A percentile compares a stretch with the other conserved stretches of the same genome.
These are phyloP conservation scores for Psammodynastes pulverulentus DNA, from an alignment of 2,113 vertebrate species.

Conservation along the genomic window DNA sequence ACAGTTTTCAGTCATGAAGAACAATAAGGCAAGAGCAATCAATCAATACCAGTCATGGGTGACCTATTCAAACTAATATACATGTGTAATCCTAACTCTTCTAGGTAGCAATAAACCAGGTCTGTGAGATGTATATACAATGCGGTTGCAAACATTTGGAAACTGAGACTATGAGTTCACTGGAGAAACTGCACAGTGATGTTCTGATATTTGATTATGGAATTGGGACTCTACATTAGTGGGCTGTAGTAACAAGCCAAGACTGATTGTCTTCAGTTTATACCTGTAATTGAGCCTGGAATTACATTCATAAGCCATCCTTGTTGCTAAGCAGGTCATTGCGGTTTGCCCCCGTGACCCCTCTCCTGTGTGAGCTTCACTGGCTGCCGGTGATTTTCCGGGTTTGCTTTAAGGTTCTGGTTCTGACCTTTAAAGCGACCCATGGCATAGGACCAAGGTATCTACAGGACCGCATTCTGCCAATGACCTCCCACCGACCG, in stretches of 20 bases:
- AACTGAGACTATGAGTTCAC: not conserved
- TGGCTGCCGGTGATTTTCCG: no score
- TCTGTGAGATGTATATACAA: not conserved
- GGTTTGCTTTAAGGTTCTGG: no score
- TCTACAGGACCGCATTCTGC: no score
- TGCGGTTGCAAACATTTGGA: not conserved
- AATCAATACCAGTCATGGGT: not conserved
- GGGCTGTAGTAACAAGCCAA: not conserved
- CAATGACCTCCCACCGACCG: no score
- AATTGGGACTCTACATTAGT: not conserved
- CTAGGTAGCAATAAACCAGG: not conserved
- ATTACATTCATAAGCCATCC: not conserved
- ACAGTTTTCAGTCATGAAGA: not conserved
- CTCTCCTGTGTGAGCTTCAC: no score
- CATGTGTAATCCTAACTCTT: not conserved
- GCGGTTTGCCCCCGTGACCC: no score
- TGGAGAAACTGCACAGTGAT: not conserved
- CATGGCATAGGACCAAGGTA: no score
- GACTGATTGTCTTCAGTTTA: not conserved
- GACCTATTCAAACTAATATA: not conserved
- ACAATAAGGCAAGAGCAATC: not conserved
- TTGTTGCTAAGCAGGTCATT: not conserved
- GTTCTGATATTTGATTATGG: not conserved
- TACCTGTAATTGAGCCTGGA: not conserved
- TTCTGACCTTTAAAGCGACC: no score